Base-by-base conservation (phyloP, 2,888 invertebrate species). In the Dryocosmus kuriphilus region DNA sequence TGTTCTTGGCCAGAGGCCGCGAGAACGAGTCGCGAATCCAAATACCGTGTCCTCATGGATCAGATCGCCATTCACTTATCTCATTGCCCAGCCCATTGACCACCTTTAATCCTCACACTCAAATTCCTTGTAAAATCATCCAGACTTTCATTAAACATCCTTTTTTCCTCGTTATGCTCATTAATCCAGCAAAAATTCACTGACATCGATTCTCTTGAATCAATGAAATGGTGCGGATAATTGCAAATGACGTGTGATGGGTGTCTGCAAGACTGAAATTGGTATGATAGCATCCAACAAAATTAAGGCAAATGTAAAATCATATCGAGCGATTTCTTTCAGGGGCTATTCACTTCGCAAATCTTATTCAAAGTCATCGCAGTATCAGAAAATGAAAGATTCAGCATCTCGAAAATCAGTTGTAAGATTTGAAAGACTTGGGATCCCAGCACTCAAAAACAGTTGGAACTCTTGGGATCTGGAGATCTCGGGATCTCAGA, bases 21-120 rank as follows among this genome's bases (percentile, higher is more conserved):
- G 30, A 71, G 30, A 71, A 32, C 62, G 32, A 35, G n/a, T 62
- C 24, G 57, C 57, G 57, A 57, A 24, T 11, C 57, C 57, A 32
- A 9, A 32, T 30, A 19, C 9, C 62, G 51, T 71, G 67, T 71
- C 67, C 51, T 71, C 27, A 51, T 51, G n/a, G 51, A 51, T 71
- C 51, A 71, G 27, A 30, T 71, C 32, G 30, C 51, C 30, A 71
- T 71, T 71, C 71, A 71, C 51, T 71, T 71, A 71, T 30, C 51
- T 71, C 11, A 46, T 51, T 71, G 30, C 46, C 46, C 51, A 9
- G 30, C 46, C n/a, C 67, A 51, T 51, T 51, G 30, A 71, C 51
- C 65, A n/a, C 32, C 22, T 11, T 16, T 32, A 16, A 35, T 38
- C 65, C n/a, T 61, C 24, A 41, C 35, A 38, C 41, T 27, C 27